Conservation (phyloP, 2,888 invertebrate genomes). For the Heliconius hortense region DNA sequence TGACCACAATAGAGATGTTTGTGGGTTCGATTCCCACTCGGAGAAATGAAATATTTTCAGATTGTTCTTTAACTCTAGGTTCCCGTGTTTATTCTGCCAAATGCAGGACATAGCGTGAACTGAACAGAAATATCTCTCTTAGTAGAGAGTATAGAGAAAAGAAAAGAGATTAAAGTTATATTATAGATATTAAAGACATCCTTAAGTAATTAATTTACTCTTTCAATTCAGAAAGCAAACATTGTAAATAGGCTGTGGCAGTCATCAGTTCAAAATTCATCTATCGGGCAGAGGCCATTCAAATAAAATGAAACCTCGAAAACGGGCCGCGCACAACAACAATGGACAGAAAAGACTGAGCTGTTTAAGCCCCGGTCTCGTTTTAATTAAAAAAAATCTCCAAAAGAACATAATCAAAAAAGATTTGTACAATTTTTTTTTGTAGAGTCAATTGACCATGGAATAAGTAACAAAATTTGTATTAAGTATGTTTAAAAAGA, state of each 20-base stretch:
- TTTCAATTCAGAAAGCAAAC: neutral
- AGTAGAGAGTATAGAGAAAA: too few relatives aligned
- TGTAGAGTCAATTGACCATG: slow-evolving; percentile 24
- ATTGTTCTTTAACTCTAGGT: too few relatives aligned
- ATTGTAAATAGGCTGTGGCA: slow-evolving; percentile 49
- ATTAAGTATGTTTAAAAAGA: neutral
- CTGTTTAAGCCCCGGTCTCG: slow-evolving; percentile 47
- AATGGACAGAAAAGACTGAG: slow-evolving; percentile 53
- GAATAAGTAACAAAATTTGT: neutral
- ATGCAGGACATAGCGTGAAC: neutral
- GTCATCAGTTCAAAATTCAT: slow-evolving; percentile 54
- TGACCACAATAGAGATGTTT: too few relatives aligned
- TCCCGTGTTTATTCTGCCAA: too few relatives aligned
- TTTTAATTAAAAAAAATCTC: slow-evolving; percentile 68
- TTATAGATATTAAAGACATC: neutral
- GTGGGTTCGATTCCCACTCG: too few relatives aligned
- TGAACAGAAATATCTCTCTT: neutral
- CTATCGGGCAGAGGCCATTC: slow-evolving; percentile 48
- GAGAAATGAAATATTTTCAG: too few relatives aligned
- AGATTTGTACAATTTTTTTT: slow-evolving; percentile 26
- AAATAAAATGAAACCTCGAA: slow-evolving; percentile 61
- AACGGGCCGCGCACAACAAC: slow-evolving; percentile 56
- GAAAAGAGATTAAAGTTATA: neutral
- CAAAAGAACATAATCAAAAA: slow-evolving; percentile 42
- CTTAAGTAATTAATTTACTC: neutral